Evolutionary conservation across 2,888 invertebrate species (phyloP).

Genomic region (Aporophyla lueneburgensis): DNA sequence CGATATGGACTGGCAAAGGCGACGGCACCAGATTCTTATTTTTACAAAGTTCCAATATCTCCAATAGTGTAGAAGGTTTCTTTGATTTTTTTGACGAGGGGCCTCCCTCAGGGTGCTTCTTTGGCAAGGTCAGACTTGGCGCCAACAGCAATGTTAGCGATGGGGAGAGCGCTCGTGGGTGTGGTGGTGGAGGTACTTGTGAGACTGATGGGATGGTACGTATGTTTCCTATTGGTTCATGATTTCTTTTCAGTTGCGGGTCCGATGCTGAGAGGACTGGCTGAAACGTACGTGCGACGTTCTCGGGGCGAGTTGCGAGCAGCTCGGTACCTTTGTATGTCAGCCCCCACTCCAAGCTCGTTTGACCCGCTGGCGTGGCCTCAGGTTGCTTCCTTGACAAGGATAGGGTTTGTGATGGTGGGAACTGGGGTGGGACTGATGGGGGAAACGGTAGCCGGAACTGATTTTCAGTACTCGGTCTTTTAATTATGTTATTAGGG

Average conservation of each 20-base stretch:
- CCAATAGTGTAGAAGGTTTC: too few relatives aligned
- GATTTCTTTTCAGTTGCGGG: background rate
- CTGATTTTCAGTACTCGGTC: background rate
- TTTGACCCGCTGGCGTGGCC: background rate
- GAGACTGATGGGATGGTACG: background rate
- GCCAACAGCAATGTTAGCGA: background rate
- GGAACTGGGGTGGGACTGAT: background rate
- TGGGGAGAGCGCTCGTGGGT: background rate
- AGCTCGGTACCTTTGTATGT: background rate
- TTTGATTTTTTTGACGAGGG: too few relatives aligned
- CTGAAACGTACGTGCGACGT: background rate
- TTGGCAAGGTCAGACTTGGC: background rate
- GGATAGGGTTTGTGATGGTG: background rate
- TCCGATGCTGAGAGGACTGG: background rate
- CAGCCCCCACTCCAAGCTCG: background rate
- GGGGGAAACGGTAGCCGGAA: background rate
- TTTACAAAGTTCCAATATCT: too few relatives aligned
- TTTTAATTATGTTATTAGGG: background rate
- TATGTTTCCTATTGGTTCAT: background rate
- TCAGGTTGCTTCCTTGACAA: background rate
- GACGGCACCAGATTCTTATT: too few relatives aligned
- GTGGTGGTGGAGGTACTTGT: background rate
- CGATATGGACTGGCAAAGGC: too few relatives aligned
- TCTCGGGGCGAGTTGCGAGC: background rate
- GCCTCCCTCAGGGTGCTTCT: background rate